Conservation (phyloP, 2,888 invertebrate species). For the Anagyrus pseudococci region DNA sequence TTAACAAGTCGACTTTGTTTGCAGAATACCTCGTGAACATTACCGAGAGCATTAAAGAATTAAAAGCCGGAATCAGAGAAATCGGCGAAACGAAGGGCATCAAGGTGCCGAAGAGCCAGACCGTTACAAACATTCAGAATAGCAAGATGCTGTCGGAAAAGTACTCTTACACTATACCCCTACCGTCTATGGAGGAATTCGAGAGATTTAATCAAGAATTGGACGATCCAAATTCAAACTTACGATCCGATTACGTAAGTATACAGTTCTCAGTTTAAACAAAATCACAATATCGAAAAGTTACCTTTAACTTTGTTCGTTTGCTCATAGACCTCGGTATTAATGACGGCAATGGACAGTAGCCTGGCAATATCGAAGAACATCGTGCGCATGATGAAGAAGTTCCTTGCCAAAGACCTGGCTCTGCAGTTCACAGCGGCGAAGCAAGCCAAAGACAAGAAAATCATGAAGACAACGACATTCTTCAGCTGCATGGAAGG, state of each 20-base stretch:
- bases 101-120: background rate
- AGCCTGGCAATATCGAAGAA: slow-evolving; percentile 41
- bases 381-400: slow-evolving; percentile 43
- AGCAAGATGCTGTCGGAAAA: slow-evolving; percentile 1
- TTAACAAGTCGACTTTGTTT: slow-evolving; percentile 2
- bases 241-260: slow-evolving; percentile 21
- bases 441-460: slow-evolving; percentile 40
- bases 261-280: no score
- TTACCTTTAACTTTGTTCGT: no score
- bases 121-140: background rate
- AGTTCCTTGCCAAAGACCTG: slow-evolving; percentile 42
- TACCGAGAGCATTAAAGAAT: slow-evolving; percentile 4
- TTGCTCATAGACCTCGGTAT: no score
- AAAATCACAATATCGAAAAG: no score
- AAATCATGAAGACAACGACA: slow-evolving; percentile 39
- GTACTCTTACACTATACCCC: slow-evolving; percentile 11
- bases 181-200: slow-evolving; percentile 18
- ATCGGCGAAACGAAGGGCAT: background rate
- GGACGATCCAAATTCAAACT: slow-evolving; percentile 7
- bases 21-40: slow-evolving; percentile 10
- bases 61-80: slow-evolving; percentile 4
- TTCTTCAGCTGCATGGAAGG: slow-evolving; percentile 42
- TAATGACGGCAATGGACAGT: no score
- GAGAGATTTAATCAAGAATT: slow-evolving; percentile 21
- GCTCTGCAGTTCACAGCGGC: slow-evolving; percentile 42